These are phyloP conservation scores for Pygmarrhopalites habei DNA, from an alignment of 1,140 invertebrate genomes.

Conservation along the genomic window DNA sequence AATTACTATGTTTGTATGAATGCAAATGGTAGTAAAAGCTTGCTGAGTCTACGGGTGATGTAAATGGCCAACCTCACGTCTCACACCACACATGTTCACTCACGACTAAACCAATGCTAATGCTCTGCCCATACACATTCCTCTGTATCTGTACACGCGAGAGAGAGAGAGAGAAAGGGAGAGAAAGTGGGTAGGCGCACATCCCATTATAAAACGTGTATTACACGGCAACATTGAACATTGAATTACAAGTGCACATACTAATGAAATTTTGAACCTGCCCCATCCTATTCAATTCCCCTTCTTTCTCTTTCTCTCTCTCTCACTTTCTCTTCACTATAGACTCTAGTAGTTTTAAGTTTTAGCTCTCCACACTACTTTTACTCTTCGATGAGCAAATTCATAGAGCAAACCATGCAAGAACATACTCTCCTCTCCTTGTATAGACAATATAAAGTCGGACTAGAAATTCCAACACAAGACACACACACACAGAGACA, in stretches of 20 bases:
- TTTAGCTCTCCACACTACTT: background rate
- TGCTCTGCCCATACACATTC: background rate
- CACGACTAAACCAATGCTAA: conserved; percentile 3
- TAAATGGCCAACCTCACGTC: conserved; percentile 12
- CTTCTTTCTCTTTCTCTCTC: background rate
- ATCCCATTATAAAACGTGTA: background rate
- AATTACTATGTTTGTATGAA: conserved; percentile 10
- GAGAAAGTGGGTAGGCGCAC: no score
- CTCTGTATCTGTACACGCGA: no score
- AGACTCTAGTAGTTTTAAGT: background rate
- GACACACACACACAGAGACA: no score
- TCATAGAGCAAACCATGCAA: background rate
- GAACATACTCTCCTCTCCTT: no score
- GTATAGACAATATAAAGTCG: no score
- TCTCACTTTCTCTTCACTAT: background rate
- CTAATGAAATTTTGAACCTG: conserved; percentile 11
- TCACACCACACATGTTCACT: background rate
- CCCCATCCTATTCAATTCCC: conserved; percentile 1
- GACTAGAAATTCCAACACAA: no score
- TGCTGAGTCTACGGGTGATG: conserved; percentile 6
- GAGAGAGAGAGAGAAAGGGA: no score
- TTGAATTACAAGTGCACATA: conserved; percentile 14
- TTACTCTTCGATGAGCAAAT: conserved; percentile 2
- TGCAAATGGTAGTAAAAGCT: conserved; percentile 9
- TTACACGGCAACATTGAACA: conserved; percentile 4